Evolutionary conservation across 2,888 invertebrate species (phyloP).

Genomic region (Harpalus rubripes): DNA sequence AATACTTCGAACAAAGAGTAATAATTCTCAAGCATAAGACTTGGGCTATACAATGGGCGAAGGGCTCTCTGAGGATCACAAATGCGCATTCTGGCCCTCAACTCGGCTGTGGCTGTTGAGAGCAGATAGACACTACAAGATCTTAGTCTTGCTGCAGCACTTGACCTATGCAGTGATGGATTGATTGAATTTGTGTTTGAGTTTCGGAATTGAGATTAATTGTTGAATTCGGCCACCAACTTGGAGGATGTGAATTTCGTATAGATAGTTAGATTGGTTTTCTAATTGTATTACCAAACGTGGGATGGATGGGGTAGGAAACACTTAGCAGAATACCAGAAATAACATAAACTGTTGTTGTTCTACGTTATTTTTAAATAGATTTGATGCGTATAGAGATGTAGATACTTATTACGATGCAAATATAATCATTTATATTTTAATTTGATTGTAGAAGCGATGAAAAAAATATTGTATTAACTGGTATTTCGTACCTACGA

Average conservation of each 20-base stretch:
- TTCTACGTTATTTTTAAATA: not conserved
- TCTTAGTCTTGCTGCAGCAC: conserved; percentile 22
- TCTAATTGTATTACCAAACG: not conserved
- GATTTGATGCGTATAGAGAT: no score
- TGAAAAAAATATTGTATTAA: no score
- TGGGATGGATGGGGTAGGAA: not conserved
- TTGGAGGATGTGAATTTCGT: conserved; percentile 16
- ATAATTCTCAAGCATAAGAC: conserved; percentile 47
- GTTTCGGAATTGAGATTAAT: conserved; percentile 36
- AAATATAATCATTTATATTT: no score
- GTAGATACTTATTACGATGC: no score
- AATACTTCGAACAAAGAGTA: conserved; percentile 62
- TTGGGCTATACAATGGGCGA: not conserved
- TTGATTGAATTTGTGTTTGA: conserved; percentile 43
- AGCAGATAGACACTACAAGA: conserved; percentile 9
- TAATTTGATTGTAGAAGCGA: no score
- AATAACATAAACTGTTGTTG: not conserved
- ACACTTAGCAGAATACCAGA: not conserved
- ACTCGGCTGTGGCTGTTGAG: not conserved
- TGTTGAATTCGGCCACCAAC: not conserved
- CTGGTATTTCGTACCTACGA: no score
- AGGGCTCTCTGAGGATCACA: conserved; percentile 30
- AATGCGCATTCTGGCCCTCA: conserved; percentile 16
- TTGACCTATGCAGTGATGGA: conserved; percentile 44
- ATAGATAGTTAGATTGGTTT: conserved; percentile 17